Evolutionary conservation across 2,888 invertebrate species (phyloP), one percentile per base, ranked within the genome.

Genomic region (Amphiduros pacificus): DNA sequence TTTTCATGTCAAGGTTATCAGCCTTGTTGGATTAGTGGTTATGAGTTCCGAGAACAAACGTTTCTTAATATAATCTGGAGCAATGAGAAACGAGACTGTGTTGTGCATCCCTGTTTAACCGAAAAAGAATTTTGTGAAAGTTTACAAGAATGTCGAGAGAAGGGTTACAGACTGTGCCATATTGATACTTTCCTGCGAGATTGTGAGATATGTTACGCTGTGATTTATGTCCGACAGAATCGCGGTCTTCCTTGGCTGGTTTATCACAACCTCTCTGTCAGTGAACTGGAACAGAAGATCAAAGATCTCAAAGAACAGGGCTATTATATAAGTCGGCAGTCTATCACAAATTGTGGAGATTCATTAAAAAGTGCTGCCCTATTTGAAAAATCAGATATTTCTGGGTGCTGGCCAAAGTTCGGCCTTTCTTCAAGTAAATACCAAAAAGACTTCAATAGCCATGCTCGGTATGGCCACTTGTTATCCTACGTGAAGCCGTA

Each of bases 11-110:
- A 44, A 27, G 58, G 55, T 22, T 64, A 62, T 40, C 22, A 40
- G 27, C 22, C 56, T 11, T 40, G 27, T 9, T 64, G 64, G 64
- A 20, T 64, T n/a, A 50, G 41, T 31, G 61, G 49, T 17, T 62
- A 62, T 40, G 49, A 62, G 11, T 29, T 58, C 3, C 17, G 51
- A 6, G 50, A 50, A 27, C 55, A 68, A 1, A 50, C 67, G 2
- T 62, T 61, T 36, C 67, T 74, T 31, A 74, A 70, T 57, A 49
- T 72, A 11, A 59, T 74, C 24, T 73, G 73, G 72, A 60, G 54
- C 4, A 65, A 65, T 26, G 55, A 50, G 24, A 40, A 40, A 27
- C 32, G 53, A 36, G 50, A 58, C 36, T 50, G 26, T 26, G 50
- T 49, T 17, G 32, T 32, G n/a, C 36, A 49, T 27, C 50, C 49